phyloP scores from a whole-genome alignment of 2,888 invertebrate species.

The Odontothrips loti region DNA sequence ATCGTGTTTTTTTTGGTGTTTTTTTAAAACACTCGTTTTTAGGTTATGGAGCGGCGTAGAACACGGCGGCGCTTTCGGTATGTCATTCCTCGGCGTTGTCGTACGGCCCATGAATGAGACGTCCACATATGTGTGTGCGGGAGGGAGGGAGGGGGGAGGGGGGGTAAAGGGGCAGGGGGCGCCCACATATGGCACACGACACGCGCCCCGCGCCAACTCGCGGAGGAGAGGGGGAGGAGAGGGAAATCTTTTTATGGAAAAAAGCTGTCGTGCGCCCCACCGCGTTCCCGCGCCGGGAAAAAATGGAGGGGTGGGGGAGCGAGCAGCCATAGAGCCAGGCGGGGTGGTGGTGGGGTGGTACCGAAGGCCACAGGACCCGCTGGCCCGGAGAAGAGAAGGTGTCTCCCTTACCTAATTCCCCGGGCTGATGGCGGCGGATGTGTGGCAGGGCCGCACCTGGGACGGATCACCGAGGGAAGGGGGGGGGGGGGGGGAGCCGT shows the following conservation, averaged over 20 bases:
- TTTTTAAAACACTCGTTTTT: too few species aligned
- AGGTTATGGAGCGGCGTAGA: too few species aligned
- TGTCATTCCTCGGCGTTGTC: not conserved
- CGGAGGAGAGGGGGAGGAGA: not conserved
- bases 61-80: not conserved
- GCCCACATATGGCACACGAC: slow-evolving; percentile 5
- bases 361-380: too few species aligned
- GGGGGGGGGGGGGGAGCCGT: not conserved
- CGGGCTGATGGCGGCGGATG: too few species aligned
- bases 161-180: too few species aligned
- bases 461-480: not conserved
- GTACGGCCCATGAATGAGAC: too few species aligned
- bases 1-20: too few species aligned
- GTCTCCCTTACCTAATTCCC: not conserved
- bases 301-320: not conserved
- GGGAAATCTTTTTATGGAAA: not conserved
- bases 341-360: not conserved
- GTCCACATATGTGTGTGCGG: too few species aligned
- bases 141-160: too few species aligned
- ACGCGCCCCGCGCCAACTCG: not conserved
- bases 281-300: not conserved
- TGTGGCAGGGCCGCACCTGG: not conserved
- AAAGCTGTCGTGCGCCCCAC: too few species aligned
- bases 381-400: not conserved
- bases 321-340: not conserved